Evolutionary conservation across 2,113 vertebrate genomes (phyloP).

Genomic region (Hippocampus abdominalis): DNA sequence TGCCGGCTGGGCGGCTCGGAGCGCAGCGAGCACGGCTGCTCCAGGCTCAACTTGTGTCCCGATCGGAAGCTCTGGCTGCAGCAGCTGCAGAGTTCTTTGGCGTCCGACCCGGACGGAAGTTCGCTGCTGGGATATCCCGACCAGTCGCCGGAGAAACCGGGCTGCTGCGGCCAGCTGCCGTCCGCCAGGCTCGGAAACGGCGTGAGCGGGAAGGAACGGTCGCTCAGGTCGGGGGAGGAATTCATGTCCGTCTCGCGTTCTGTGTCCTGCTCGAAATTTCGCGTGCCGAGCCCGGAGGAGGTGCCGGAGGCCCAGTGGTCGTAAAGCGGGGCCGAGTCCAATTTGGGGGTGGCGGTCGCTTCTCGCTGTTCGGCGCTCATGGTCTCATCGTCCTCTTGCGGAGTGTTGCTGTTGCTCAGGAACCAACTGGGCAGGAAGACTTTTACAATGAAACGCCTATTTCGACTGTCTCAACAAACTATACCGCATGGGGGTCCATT

Average conservation of each 20-base stretch:
- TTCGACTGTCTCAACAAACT: no score
- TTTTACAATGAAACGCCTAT: not conserved
- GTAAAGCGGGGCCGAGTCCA: not conserved
- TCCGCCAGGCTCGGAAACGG: conserved; percentile 66
- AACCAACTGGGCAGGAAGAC: conserved; percentile 33
- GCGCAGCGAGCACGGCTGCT: conserved; percentile 71
- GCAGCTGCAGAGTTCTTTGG: conserved; percentile 42
- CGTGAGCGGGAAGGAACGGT: conserved; percentile 53
- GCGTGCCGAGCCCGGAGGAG: conserved; percentile 6
- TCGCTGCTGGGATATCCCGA: conserved; percentile 54
- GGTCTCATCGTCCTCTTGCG: conserved; percentile 75
- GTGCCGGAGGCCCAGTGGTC: not conserved
- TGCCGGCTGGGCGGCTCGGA: conserved; percentile 61
- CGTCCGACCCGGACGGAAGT: conserved; percentile 46
- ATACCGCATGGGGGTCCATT: no score
- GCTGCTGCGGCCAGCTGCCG: conserved; percentile 42
- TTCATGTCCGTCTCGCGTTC: conserved; percentile 10
- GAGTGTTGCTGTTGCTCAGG: conserved; percentile 51
- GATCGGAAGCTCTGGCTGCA: conserved; percentile 45
- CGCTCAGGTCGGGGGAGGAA: conserved; percentile 23
- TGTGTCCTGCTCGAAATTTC: not conserved
- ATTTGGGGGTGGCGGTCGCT: not conserved
- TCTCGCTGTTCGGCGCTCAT: conserved; percentile 53
- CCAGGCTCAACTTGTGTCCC: conserved; percentile 55
- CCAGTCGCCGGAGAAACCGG: conserved; percentile 53